Evolutionary conservation across 2,797 vertebrate species (phyloP).

Genomic region (Chiroxiphia lanceolata): DNA sequence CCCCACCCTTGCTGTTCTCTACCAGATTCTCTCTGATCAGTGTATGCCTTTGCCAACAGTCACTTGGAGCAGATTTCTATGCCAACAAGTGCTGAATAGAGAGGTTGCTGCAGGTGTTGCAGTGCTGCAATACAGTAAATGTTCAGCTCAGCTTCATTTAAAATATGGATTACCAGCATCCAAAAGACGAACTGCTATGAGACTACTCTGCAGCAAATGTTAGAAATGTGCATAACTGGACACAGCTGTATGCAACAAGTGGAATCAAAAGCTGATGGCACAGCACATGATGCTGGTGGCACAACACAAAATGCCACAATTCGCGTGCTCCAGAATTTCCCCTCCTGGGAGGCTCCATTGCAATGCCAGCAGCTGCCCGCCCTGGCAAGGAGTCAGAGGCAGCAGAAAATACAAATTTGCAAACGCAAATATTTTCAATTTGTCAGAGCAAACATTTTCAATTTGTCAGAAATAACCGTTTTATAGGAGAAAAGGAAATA

Average conservation of each 20-base stretch:
- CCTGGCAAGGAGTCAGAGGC: neutral
- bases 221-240: neutral
- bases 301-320: neutral
- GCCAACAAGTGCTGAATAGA: neutral
- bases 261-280: neutral
- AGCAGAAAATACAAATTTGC: neutral
- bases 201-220: neutral
- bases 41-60: neutral
- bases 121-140: neutral
- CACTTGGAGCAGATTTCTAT: neutral
- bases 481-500: neutral
- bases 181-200: neutral
- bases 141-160: neutral
- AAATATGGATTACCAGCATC: neutral
- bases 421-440: neutral
- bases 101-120: neutral
- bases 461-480: neutral
- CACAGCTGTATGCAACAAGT: neutral
- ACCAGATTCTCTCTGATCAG: fast-evolving
- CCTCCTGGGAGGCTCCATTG: neutral
- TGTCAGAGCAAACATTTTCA: neutral
- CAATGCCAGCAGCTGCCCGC: neutral
- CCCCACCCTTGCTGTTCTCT: neutral
- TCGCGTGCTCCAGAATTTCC: neutral
- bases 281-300: fast-evolving